Conservation (phyloP, 2,797 vertebrate genomes). For the Manis javanica region DNA sequence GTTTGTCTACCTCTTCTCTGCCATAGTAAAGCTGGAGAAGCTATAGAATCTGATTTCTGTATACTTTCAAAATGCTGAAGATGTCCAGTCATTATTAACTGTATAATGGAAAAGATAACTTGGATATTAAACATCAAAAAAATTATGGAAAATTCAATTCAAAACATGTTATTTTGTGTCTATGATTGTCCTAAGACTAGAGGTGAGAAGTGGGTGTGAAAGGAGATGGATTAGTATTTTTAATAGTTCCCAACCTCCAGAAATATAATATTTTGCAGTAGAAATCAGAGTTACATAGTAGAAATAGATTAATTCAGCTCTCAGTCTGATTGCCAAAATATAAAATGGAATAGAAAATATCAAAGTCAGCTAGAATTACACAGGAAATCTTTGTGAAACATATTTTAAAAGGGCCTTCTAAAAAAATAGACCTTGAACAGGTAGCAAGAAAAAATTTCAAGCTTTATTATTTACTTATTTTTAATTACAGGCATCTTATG, state of each 20-base stretch:
- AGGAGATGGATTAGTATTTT: neutral
- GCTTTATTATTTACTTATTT: conserved; percentile 47
- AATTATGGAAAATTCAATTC: neutral
- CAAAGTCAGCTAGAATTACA: neutral
- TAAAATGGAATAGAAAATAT: neutral
- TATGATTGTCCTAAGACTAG: neutral
- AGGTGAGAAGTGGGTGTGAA: neutral
- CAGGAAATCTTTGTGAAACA: conserved; percentile 6
- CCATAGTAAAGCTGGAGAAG: neutral
- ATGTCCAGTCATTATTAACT: neutral
- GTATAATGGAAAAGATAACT: neutral
- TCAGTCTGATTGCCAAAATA: neutral
- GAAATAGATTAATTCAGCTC: neutral
- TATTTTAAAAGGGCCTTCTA: neutral
- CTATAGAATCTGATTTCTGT: neutral
- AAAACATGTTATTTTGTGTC: neutral
- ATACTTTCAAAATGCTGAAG: neutral
- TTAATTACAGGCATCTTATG: neutral
- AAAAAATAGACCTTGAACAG: neutral
- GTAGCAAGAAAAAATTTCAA: neutral
- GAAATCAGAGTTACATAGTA: neutral
- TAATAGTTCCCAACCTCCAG: neutral
- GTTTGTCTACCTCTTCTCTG: neutral
- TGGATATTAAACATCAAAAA: neutral
- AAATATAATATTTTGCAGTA: neutral